Evolutionary conservation across 1,140 invertebrate genomes (phyloP).

Genomic region (Anagrus nilaparvatae): DNA sequence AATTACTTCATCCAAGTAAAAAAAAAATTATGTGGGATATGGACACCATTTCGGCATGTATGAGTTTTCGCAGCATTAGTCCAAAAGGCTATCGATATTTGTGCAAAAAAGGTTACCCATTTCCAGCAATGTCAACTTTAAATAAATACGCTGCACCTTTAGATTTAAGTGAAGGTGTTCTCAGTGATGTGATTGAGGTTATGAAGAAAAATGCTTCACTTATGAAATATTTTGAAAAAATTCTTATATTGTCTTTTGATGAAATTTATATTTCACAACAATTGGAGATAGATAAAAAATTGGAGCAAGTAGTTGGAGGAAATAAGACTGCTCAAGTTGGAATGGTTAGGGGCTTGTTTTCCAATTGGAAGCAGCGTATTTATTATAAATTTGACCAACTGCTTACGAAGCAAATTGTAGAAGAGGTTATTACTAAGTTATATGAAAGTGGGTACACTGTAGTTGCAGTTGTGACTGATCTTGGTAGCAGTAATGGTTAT

Average conservation of each 20-base stretch:
- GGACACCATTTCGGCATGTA: no score
- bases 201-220: no score
- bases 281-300: constrained; percentile 33
- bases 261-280: constrained; percentile 26
- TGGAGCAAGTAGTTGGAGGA: constrained; percentile 32
- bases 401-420: constrained; percentile 26
- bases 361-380: constrained; percentile 33
- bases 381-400: constrained; percentile 30
- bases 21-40: no score
- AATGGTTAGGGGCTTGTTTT: constrained; percentile 26
- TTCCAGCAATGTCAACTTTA: no score
- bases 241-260: constrained; percentile 24
- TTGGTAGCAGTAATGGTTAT: constrained; percentile 22
- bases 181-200: no score
- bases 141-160: no score
- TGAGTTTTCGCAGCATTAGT: no score
- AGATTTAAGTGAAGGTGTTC: no score
- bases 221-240: no score
- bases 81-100: no score
- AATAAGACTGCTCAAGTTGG: constrained; percentile 27
- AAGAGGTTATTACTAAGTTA: constrained; percentile 21
- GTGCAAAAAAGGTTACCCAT: no score
- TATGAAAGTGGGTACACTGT: constrained; percentile 24
- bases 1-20: no score
- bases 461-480: constrained; percentile 27